Evolutionary conservation across 2,113 vertebrate genomes (phyloP).

Genomic region (Scomber colias): DNA sequence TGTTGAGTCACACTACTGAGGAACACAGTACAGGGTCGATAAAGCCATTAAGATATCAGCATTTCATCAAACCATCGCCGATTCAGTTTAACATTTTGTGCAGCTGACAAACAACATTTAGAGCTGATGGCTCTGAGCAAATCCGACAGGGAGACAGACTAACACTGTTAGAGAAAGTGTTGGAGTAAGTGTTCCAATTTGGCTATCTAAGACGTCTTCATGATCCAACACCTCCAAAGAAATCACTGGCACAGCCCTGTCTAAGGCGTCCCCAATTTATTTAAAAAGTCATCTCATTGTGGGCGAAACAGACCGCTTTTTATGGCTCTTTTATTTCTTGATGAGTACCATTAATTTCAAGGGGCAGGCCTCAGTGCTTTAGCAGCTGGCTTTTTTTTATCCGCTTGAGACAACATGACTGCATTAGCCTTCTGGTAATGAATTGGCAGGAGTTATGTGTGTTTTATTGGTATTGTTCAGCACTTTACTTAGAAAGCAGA

Average conservation of each 20-base stretch:
- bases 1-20: conserved; percentile 15
- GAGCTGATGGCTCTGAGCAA: conserved; percentile 28
- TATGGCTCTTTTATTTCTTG: conserved; percentile 64
- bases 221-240: conserved; percentile 42
- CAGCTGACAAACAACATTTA: conserved; percentile 34
- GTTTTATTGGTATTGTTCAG: conserved; percentile 70
- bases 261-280: conserved; percentile 28
- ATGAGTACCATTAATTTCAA: conserved; percentile 64
- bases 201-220: conserved; percentile 26
- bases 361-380: conserved; percentile 35
- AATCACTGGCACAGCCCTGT: conserved; percentile 10
- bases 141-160: conserved; percentile 18
- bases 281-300: conserved; percentile 33
- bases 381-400: conserved; percentile 54
- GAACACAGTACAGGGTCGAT: not conserved
- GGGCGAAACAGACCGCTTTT: conserved; percentile 44
- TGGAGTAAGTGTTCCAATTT: conserved; percentile 34
- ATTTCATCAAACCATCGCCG: conserved; percentile 8
- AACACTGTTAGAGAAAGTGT: not conserved
- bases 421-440: conserved; percentile 63
- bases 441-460: conserved; percentile 62
- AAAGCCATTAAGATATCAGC: conserved; percentile 8
- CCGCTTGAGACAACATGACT: conserved; percentile 45
- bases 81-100: conserved; percentile 5
- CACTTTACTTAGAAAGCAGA: conserved; percentile 43